Base-by-base conservation (phyloP, 2,888 invertebrate genomes). In the Chrysomela aeneicollis region DNA sequence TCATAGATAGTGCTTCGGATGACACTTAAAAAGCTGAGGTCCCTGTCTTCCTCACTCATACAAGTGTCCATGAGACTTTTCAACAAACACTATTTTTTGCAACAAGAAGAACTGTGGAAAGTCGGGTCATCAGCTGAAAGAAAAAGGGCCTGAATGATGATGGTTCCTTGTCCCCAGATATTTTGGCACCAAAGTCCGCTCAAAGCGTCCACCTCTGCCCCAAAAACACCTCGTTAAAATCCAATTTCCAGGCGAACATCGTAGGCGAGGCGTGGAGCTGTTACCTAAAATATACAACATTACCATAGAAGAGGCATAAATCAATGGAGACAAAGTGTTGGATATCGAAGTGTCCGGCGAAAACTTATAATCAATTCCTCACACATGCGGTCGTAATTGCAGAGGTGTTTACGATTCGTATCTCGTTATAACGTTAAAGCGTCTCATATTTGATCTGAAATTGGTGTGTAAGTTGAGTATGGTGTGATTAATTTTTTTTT, bases 321-420 rank as follows among this genome's bases (percentile, higher is more conserved):
- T 77, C 76, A 74, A 71, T 61, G 59, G 69, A 61, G 68, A 67
- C 69, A 67, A 72, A 70, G 72, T 72, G 75, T 74, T 72, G 72
- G 71, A 64, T 63, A 59, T 64, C 59, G 55, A 55, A 42, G 37
- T 55, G 42, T 55, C 55, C 42, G 42, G 57, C 61, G 60, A 75
- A 74, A 75, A 76, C 72, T 78, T 77, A 72, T 78, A 79, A 79
- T 79, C 78, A 79, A 78, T 78, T 78, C 78, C 77, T 78, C 77
- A 77, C 76, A 74, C 75, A 58, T 58, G 46, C 58, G 37, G 46
- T n/a, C 21, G 54, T 63, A 54, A 66, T 66, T 66, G 61, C 59
- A 55, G 57, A 57, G 57, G 57, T 57, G 57, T 35, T 47, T 46
- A 22, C 22, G 46, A 42, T 42, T 57, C 46, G 37, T 57, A 57